Base-by-base conservation (phyloP, 2,888 invertebrate species). In the Caenorhabditis angaria region DNA sequence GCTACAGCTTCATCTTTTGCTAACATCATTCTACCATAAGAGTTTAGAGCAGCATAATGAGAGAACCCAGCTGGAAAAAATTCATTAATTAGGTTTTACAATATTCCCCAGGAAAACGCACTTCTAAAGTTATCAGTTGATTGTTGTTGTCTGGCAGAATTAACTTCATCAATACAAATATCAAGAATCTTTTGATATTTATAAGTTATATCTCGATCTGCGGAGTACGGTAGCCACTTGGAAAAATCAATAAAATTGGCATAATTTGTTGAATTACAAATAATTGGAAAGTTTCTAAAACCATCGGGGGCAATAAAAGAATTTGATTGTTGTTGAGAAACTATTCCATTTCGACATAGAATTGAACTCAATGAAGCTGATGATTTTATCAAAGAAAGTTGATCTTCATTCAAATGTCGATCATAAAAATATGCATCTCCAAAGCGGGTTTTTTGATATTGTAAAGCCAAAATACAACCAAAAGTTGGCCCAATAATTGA, bases 311-410 rank as follows among this genome's bases (percentile, higher is more conserved):
- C 90, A 88, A 95, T 94, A 86, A 96, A 94, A 0, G 93, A 92
- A 4, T 93, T 93, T 60, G 94, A 91, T 87, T 96, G 96, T 88
- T 96, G 55, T 18, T 57, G 28, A 1, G 61, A 51, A 32, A 77
- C 59, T 22, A 80, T 69, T 47, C 66, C 91, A 89, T 95, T 95
- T 76, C 94, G 93, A 85, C 96, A 96, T 68, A 94, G 88, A 0
- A 95, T 88, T 88, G 94, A 94, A 0, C 94, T 92, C 53, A 96
- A 87, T 0, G 94, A 94, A 0, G 92, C 18, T 41, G 41, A 12
- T 41, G 41, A 41, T 91, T 88, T 94, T 95, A 0, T 94, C 91
- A 63, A 96, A 92, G 88, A 94, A 12, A 95, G 89, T 91, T 96
- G 95, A 8, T 84, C 87, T 82, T 68, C 35, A 58, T 28, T 47